phyloP scores from a whole-genome alignment of 2,113 vertebrate genomes.

The Datnioides undecimradiatus region DNA sequence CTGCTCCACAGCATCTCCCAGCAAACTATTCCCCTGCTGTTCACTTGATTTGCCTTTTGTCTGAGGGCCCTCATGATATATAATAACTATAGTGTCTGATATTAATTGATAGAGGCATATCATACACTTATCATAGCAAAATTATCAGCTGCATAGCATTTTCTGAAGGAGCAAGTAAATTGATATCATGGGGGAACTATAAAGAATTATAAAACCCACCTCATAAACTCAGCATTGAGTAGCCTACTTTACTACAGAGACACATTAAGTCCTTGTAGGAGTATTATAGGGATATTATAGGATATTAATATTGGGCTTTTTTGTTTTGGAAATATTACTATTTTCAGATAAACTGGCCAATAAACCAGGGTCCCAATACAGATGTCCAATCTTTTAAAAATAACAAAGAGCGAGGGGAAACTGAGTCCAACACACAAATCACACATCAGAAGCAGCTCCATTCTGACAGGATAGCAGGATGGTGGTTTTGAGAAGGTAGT shows the following conservation, averaged over 20 bases:
- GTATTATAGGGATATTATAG: constrained; percentile 20
- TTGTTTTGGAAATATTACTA: not conserved
- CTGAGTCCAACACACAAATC: not conserved
- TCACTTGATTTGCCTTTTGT: constrained; percentile 43
- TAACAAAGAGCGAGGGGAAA: not conserved
- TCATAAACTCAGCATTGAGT: constrained; percentile 30
- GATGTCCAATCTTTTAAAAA: constrained; percentile 8
- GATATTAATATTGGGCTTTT: constrained; percentile 9
- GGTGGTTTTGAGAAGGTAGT: constrained; percentile 33
- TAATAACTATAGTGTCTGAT: constrained; percentile 44
- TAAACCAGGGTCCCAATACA: not conserved
- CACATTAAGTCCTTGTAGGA: constrained; percentile 33
- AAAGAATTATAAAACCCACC: constrained; percentile 31
- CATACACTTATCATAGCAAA: constrained; percentile 15
- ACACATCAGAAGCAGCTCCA: not conserved
- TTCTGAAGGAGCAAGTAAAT: constrained; percentile 32
- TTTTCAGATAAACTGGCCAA: constrained; percentile 18
- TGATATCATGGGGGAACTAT: constrained; percentile 27
- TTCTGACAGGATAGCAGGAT: constrained; percentile 27
- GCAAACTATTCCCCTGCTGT: constrained; percentile 37
- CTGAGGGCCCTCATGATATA: constrained; percentile 25
- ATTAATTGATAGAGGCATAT: constrained; percentile 45
- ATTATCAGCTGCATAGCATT: constrained; percentile 26
- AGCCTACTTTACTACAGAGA: constrained; percentile 13
- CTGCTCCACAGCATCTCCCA: constrained; percentile 34